Percentiles rank a stretch among this genome's conserved stretches.
These are phyloP conservation scores for Anthophora plumipes DNA, from an alignment of 2,888 invertebrate species.

Conservation along the genomic window DNA sequence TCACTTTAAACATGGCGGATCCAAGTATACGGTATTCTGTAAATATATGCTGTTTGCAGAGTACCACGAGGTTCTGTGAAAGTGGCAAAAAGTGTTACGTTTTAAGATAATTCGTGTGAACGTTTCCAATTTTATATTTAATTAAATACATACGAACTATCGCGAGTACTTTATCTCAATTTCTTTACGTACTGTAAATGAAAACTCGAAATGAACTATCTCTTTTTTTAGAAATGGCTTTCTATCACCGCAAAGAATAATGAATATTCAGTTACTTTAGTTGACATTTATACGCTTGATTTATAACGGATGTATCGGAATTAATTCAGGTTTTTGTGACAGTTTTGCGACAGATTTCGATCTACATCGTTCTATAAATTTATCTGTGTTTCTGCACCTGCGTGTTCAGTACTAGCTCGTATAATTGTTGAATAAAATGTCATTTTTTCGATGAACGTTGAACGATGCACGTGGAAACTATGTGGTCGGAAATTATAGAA, in stretches of 20 bases:
- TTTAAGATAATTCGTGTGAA: slow-evolving; percentile 17
- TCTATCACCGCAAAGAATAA: not conserved
- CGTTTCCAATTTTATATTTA: not conserved
- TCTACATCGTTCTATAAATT: not conserved
- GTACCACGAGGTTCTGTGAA: slow-evolving; percentile 17
- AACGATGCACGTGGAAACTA: slow-evolving; percentile 52
- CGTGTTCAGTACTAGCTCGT: not conserved
- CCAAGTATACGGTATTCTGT: not conserved
- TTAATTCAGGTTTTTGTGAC: not conserved
- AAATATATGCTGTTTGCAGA: slow-evolving; percentile 2
- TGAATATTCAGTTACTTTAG: slow-evolving; percentile 17
- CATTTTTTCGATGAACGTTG: slow-evolving; percentile 34
- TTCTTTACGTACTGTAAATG: slow-evolving; percentile 1
- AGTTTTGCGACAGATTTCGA: not conserved
- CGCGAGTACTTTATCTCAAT: not conserved
- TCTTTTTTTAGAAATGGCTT: not conserved
- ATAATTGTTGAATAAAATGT: slow-evolving; percentile 32
- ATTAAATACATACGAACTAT: not conserved
- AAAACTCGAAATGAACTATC: slow-evolving; percentile 13
- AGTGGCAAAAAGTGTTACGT: slow-evolving; percentile 6
- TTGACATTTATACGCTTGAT: not conserved
- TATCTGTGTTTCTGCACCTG: not conserved
- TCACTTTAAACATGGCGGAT: slow-evolving; percentile 9
- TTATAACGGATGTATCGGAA: not conserved
- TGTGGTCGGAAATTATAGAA: slow-evolving; percentile 85